Conservation (phyloP, 2,113 vertebrate species). For the Colinus virginianus region DNA sequence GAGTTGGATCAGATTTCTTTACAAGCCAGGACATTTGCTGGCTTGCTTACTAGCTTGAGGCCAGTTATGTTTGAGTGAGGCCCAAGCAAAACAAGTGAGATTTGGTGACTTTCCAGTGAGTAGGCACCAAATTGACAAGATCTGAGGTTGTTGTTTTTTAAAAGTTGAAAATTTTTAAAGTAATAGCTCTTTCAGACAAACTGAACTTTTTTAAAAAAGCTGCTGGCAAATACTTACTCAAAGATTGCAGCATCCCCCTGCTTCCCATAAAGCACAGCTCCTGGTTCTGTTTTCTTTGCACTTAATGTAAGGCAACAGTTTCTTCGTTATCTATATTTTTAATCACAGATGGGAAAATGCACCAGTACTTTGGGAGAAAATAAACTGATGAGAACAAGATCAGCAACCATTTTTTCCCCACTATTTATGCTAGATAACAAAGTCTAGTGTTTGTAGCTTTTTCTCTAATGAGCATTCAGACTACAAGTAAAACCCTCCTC, state of each 20-base stretch:
- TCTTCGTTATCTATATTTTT: neutral
- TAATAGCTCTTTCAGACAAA: neutral
- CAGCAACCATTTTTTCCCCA: neutral
- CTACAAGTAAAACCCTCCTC: neutral
- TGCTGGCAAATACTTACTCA: neutral
- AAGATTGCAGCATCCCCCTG: neutral
- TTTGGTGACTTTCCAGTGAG: conserved; percentile 49
- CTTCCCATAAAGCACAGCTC: neutral
- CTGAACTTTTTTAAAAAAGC: neutral
- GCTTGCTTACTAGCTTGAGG: conserved; percentile 67
- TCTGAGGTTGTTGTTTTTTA: neutral
- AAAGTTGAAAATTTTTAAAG: conserved; percentile 21
- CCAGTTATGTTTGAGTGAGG: conserved; percentile 64
- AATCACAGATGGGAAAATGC: neutral
- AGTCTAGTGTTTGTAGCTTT: neutral
- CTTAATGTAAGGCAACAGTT: neutral
- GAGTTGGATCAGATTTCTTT: conserved; percentile 65
- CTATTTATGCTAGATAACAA: conserved; percentile 6
- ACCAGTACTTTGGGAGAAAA: neutral
- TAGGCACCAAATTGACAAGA: conserved; percentile 33
- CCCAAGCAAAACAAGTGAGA: conserved; percentile 68
- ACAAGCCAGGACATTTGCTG: conserved; percentile 63
- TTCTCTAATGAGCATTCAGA: neutral
- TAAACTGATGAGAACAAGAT: neutral
- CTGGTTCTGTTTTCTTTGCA: neutral